A percentile compares a stretch with the other conserved stretches of the same genome.
Conservation (phyloP, 2,113 vertebrate species). For the Sakesphorus luctuosus region DNA sequence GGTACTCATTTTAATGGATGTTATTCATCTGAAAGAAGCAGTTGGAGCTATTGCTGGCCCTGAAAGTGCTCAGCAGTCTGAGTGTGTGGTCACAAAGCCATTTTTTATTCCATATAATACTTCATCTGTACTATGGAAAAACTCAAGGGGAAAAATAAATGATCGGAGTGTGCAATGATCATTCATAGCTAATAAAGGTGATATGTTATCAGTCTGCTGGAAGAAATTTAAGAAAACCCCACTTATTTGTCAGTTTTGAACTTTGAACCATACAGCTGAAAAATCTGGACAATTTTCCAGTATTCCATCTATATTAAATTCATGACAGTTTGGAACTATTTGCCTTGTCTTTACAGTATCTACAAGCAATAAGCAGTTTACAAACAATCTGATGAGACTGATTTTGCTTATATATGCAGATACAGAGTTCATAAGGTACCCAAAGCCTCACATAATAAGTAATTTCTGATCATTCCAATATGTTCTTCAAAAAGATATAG, state of each 20-base stretch:
- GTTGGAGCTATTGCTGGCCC: neutral
- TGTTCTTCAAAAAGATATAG: neutral
- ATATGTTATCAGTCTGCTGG: neutral
- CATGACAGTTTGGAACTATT: constrained; percentile 26
- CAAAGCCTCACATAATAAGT: neutral
- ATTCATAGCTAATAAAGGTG: neutral
- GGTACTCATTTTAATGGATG: neutral
- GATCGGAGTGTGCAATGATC: neutral
- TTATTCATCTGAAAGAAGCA: neutral
- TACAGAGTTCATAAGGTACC: neutral
- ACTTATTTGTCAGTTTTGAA: neutral
- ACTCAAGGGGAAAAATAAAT: neutral
- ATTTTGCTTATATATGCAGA: neutral
- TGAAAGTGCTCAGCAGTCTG: neutral
- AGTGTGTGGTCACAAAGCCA: neutral
- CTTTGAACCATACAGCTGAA: neutral
- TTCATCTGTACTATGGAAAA: neutral
- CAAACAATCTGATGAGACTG: neutral
- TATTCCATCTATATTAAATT: constrained; percentile 28
- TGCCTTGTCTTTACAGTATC: neutral
- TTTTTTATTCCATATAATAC: neutral
- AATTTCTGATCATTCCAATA: neutral
- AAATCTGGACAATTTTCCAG: constrained; percentile 1
- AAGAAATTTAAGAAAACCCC: neutral
- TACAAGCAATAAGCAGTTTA: neutral